These are phyloP conservation scores for Sepioteuthis lessoniana DNA, from an alignment of 2,888 invertebrate genomes.

Conservation along the genomic window DNA sequence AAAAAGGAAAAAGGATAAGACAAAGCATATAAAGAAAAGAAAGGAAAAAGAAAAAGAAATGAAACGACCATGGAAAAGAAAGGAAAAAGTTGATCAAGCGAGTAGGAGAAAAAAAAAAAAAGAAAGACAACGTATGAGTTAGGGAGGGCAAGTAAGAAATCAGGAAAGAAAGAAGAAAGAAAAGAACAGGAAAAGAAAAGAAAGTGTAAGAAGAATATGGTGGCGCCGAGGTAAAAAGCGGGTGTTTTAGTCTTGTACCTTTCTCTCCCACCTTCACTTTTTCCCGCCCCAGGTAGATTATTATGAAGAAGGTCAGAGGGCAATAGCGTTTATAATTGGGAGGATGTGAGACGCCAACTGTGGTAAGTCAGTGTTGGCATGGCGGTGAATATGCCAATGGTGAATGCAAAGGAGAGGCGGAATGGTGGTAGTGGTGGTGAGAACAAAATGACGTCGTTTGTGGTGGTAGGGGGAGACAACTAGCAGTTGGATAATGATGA, in stretches of 20 bases:
- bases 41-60: no score
- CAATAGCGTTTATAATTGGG: background rate
- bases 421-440: background rate
- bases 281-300: background rate
- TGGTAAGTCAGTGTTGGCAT: conserved; percentile 6
- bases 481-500: background rate
- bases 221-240: background rate
- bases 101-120: no score
- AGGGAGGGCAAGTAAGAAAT: background rate
- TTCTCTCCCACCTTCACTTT: background rate
- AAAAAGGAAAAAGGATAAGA: background rate
- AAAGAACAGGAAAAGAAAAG: background rate
- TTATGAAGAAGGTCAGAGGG: background rate
- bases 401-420: background rate
- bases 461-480: background rate
- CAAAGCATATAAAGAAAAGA: no score
- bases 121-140: background rate
- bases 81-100: no score
- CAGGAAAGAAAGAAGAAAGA: background rate
- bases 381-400: background rate
- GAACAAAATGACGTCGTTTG: background rate
- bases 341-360: conserved; percentile 33
- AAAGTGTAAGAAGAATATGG: background rate
- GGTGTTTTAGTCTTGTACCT: background rate
- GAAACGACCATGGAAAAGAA: no score